phyloP scores from a whole-genome alignment of 2,888 invertebrate genomes.

The Trichacis sp. region DNA sequence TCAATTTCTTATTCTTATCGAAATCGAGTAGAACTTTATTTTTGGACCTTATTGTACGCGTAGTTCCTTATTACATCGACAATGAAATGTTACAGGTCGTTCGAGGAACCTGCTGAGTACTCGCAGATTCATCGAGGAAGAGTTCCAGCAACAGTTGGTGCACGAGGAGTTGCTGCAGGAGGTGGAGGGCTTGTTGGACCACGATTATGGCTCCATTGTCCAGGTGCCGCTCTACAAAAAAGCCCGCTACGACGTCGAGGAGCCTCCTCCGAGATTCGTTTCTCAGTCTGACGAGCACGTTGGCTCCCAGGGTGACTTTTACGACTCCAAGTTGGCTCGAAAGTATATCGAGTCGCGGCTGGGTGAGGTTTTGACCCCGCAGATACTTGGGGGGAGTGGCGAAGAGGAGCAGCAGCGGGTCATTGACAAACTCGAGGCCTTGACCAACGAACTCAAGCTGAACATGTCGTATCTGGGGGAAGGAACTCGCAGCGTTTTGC shows the following conservation, averaged over 20 bases:
- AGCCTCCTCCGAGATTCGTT: slow-evolving; percentile 39
- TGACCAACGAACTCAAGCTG: slow-evolving; percentile 63
- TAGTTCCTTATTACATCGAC: no score
- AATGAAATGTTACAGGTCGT: slow-evolving; percentile 54
- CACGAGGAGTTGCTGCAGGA: slow-evolving; percentile 64
- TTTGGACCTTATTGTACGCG: no score
- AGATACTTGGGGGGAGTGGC: slow-evolving; percentile 55
- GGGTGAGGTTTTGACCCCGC: slow-evolving; percentile 75
- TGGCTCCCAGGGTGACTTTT: slow-evolving; percentile 41
- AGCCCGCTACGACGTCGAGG: slow-evolving; percentile 54
- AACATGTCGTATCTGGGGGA: slow-evolving; percentile 61
- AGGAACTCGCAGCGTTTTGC: slow-evolving; percentile 61
- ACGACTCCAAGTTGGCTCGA: slow-evolving; percentile 32
- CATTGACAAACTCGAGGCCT: slow-evolving; percentile 56
- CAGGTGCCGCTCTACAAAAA: slow-evolving; percentile 59
- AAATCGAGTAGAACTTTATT: no score
- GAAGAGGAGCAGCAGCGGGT: slow-evolving; percentile 36
- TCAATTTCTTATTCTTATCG: no score
- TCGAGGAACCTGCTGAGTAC: slow-evolving; percentile 64
- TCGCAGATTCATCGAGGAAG: slow-evolving; percentile 60
- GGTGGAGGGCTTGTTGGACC: slow-evolving; percentile 62
- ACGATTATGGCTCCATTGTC: slow-evolving; percentile 61
- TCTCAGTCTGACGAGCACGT: slow-evolving; percentile 49
- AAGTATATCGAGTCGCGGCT: slow-evolving; percentile 73
- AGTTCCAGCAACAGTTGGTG: slow-evolving; percentile 61